Conservation (phyloP, 2,113 vertebrate genomes). For the Pomatorhinus ruficollis region DNA sequence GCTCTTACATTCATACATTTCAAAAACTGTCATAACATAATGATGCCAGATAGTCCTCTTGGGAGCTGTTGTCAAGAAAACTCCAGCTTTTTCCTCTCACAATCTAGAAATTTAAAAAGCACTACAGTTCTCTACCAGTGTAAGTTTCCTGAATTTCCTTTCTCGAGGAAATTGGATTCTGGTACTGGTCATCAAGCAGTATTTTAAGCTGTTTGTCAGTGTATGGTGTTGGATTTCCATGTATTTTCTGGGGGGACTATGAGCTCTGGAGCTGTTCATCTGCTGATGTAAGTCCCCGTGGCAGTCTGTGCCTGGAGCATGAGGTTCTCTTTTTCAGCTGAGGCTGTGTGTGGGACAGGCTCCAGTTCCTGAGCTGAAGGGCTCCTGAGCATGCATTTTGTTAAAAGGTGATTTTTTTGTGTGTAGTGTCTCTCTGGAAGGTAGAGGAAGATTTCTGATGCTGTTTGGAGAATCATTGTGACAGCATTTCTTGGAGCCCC, state of each 20-base stretch:
- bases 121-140: neutral
- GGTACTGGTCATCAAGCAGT: neutral
- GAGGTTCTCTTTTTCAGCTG: neutral
- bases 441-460: neutral
- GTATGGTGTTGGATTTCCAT: neutral
- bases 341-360: neutral
- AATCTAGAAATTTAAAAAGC: neutral
- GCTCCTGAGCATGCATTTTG: neutral
- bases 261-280: neutral
- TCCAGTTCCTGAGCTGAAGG: neutral
- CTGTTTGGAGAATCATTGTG: neutral
- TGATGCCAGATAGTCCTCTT: neutral
- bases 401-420: neutral
- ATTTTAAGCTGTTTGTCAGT: neutral
- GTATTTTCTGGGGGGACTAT: neutral
- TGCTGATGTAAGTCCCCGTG: accelerated
- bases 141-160: neutral
- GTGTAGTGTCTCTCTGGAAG: neutral
- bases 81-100: neutral
- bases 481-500: neutral
- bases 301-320: neutral
- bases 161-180: neutral
- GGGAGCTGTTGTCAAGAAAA: neutral
- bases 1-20: neutral
- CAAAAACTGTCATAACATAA: neutral